phyloP scores from a whole-genome alignment of 2,113 vertebrate species.

The Gadus chalcogrammus region DNA sequence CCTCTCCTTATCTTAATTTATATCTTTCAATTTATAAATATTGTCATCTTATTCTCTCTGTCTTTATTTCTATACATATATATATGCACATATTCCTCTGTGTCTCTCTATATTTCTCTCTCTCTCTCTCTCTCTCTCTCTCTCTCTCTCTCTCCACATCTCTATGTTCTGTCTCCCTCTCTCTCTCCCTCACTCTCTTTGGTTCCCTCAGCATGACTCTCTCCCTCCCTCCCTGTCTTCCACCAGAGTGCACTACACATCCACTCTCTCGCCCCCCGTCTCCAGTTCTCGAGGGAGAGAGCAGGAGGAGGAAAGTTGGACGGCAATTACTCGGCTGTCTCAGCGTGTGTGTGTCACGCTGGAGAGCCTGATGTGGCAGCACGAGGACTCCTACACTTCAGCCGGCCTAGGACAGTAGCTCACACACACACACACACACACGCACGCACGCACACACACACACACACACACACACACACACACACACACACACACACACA shows the following conservation, averaged over 20 bases:
- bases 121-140: not conserved
- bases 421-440: conserved; percentile 14
- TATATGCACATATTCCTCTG: not conserved
- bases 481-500: too few species aligned
- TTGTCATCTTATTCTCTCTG: not conserved
- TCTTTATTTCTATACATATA: not conserved
- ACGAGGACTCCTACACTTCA: conserved; percentile 47
- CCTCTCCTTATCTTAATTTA: too few species aligned
- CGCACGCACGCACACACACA: too few species aligned
- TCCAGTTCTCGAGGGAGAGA: conserved; percentile 1
- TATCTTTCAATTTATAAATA: not conserved
- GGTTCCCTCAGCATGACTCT: not conserved
- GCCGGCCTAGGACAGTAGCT: conserved; percentile 44
- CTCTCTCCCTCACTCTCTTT: not conserved
- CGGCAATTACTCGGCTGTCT: conserved; percentile 69
- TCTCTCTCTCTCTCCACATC: not conserved
- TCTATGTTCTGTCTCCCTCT: not conserved
- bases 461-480: too few species aligned
- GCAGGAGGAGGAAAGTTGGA: conserved; percentile 59
- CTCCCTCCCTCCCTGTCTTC: not conserved
- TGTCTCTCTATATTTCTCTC: too few species aligned
- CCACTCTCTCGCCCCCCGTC: not conserved
- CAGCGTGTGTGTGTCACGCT: conserved; percentile 43
- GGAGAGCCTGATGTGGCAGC: conserved; percentile 39
- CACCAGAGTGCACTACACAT: too few species aligned